Evolutionary conservation across 2,888 invertebrate species (phyloP).

Genomic region (Bellardia bayeri): DNA sequence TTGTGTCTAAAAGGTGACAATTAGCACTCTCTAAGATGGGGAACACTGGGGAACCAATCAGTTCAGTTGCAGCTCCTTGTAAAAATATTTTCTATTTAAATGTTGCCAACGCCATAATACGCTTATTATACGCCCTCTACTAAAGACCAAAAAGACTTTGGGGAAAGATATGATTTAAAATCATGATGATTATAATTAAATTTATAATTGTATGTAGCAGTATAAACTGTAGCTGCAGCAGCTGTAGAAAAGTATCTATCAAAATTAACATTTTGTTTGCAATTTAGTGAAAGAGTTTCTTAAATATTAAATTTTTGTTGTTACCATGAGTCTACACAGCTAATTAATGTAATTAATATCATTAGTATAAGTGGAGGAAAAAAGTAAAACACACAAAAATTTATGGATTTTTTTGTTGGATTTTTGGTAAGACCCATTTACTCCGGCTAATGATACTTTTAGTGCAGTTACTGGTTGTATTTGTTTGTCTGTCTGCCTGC

Average conservation of each 20-base stretch:
- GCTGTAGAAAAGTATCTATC: constrained; percentile 31
- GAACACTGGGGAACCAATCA: no score
- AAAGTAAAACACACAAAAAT: constrained; percentile 33
- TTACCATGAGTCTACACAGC: constrained; percentile 55
- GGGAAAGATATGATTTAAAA: no score
- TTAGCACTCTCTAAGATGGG: no score
- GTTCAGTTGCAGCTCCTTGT: neutral
- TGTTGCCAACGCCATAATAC: no score
- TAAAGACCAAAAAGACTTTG: neutral
- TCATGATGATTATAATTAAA: constrained; percentile 14
- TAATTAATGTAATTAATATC: constrained; percentile 73
- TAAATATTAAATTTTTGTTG: constrained; percentile 58
- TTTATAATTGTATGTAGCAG: neutral
- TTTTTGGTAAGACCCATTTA: constrained; percentile 66
- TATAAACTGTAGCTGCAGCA: neutral
- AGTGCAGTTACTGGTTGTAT: constrained; percentile 42
- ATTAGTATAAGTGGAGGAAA: constrained; percentile 50
- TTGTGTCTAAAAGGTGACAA: no score
- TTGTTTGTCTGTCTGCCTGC: neutral
- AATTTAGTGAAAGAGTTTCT: constrained; percentile 68
- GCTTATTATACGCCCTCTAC: neutral
- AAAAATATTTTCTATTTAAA: no score
- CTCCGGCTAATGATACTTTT: constrained; percentile 59
- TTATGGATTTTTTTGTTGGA: constrained; percentile 35
- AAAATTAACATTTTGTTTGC: constrained; percentile 75